These are phyloP conservation scores for Poeciliopsis presidionis DNA, from an alignment of 2,797 vertebrate genomes.

Conservation along the genomic window DNA sequence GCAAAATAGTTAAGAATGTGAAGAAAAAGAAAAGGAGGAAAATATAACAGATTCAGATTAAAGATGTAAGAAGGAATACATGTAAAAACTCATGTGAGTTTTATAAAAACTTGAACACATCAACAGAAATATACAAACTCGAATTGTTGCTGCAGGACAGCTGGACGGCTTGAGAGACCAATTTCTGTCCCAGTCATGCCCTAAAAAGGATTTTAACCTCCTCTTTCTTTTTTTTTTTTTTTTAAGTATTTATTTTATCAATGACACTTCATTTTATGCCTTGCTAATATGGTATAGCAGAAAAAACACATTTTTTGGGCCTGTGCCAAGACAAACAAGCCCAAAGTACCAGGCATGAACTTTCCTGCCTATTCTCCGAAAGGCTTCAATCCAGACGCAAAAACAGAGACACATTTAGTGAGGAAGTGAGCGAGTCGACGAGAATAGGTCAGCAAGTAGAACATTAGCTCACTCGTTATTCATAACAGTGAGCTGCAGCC, in stretches of 20 bases:
- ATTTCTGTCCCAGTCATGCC: constrained; percentile 50
- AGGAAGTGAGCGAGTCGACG: constrained; percentile 3
- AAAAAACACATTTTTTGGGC: constrained; percentile 14
- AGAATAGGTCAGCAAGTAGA: constrained; percentile 37
- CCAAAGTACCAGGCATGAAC: constrained; percentile 39
- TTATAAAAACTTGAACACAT: constrained; percentile 39
- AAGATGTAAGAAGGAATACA: neutral
- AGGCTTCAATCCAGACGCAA: constrained; percentile 23
- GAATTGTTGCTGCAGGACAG: constrained; percentile 27
- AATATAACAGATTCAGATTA: neutral
- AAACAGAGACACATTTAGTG: constrained; percentile 18
- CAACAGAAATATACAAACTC: constrained; percentile 33
- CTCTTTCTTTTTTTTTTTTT: constrained; percentile 33
- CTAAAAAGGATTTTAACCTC: constrained; percentile 72
- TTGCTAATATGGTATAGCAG: constrained; percentile 44
- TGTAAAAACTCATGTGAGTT: constrained; percentile 29
- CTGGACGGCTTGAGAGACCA: constrained; percentile 54
- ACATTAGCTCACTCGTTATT: constrained; percentile 38
- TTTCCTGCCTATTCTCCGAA: constrained; percentile 45
- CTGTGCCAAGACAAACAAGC: constrained; percentile 56
- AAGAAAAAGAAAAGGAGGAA: neutral
- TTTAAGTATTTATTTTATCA: constrained; percentile 10
- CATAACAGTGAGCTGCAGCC: constrained; percentile 23
- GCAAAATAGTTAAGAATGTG: neutral
- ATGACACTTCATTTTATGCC: constrained; percentile 55